Evolutionary conservation across 2,888 invertebrate species (phyloP).

Genomic region (Lochmaea crataegi): DNA sequence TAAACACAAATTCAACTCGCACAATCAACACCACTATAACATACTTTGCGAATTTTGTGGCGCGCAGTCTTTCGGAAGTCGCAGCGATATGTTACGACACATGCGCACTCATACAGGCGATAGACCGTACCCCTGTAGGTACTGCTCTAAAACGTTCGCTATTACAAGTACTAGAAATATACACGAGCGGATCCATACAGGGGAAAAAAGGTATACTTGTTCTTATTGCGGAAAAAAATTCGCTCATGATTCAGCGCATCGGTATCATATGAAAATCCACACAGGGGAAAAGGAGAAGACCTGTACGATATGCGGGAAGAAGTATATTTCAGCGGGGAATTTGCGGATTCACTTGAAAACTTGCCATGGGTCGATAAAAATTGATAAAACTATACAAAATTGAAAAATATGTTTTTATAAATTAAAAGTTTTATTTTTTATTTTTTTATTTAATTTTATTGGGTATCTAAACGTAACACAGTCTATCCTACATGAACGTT

Average conservation of each 20-base stretch:
- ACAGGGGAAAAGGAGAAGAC: conserved; percentile 72
- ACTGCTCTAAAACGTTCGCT: conserved; percentile 67
- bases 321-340: conserved; percentile 60
- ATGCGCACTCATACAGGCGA: conserved; percentile 61
- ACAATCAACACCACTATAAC: conserved; percentile 62
- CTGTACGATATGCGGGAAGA: conserved; percentile 64
- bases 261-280: conserved; percentile 71
- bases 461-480: too few relatives aligned
- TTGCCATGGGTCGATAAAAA: conserved; percentile 22
- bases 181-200: conserved; percentile 55
- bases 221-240: conserved; percentile 56
- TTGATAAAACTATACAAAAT: not conserved
- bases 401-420: not conserved
- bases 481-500: too few relatives aligned
- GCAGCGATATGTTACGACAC: conserved; percentile 60
- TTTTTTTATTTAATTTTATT: not conserved
- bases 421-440: not conserved
- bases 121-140: conserved; percentile 64
- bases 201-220: conserved; percentile 61
- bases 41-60: conserved; percentile 64
- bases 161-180: conserved; percentile 61
- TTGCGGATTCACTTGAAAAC: conserved; percentile 39
- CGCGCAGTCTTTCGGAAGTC: conserved; percentile 57
- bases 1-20: conserved; percentile 54
- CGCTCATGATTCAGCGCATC: conserved; percentile 71